A percentile compares a stretch with the other conserved stretches of the same genome.
These are phyloP conservation scores for Chloropsis cyanopogon DNA, from an alignment of 2,113 vertebrate species.

Conservation along the genomic window DNA sequence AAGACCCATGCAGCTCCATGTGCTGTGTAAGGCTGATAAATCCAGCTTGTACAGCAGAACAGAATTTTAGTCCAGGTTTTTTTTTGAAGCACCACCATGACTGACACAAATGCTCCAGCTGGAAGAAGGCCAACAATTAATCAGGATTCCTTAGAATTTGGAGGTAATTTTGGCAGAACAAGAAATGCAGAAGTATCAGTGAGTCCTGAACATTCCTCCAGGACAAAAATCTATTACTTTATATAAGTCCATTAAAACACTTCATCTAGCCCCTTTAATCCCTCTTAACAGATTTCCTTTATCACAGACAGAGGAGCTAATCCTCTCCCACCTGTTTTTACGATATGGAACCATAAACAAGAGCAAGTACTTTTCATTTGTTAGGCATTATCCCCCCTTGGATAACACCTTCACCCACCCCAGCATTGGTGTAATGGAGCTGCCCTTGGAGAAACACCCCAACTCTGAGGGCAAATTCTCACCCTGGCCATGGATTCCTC, in stretches of 20 bases:
- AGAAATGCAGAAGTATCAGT: slow-evolving; percentile 6
- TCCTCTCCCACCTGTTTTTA: slow-evolving; percentile 36
- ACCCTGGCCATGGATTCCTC: not conserved
- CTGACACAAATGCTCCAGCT: slow-evolving; percentile 16
- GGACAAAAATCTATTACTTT: slow-evolving; percentile 43
- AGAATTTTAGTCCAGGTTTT: not conserved
- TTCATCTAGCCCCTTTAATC: slow-evolving; percentile 30
- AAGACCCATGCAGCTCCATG: not conserved
- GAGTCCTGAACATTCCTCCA: slow-evolving; percentile 22
- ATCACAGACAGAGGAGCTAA: slow-evolving; percentile 30
- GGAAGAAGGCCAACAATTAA: slow-evolving; percentile 38
- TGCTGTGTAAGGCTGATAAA: not conserved
- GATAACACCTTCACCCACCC: not conserved
- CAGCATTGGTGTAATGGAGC: not conserved
- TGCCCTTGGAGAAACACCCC: not conserved
- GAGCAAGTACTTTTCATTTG: not conserved
- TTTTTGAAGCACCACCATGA: not conserved
- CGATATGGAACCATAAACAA: not conserved
- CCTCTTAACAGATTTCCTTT: slow-evolving; percentile 40
- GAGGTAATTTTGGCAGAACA: slow-evolving; percentile 31
- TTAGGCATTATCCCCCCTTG: not conserved
- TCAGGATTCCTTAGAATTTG: not conserved
- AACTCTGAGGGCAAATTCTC: not conserved
- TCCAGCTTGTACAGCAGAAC: not conserved
- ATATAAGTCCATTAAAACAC: slow-evolving; percentile 37